Evolutionary conservation across 1,140 invertebrate species (phyloP), one percentile per base, ranked within the genome.

Genomic region (Samia ricini): DNA sequence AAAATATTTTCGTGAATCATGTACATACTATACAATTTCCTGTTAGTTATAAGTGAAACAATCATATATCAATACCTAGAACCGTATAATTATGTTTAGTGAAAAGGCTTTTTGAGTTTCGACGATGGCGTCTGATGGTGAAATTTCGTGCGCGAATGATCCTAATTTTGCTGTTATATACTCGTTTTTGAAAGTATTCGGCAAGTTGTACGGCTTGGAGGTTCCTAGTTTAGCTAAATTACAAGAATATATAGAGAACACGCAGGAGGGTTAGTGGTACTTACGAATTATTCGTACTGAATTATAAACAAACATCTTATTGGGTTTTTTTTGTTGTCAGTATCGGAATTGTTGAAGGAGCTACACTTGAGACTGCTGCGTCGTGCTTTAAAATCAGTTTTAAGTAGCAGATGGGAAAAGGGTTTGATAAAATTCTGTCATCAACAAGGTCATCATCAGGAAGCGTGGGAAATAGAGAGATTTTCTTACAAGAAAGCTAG

Each of bases 161-260:
- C 97, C 97, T 83, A 97, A 98, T 94, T 98, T 98, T 91, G 97
- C 97, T 77, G 95, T 98, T 87, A 97, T 98, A 90, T 98, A 97
- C 92, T 96, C 96, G 64, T 98, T 98, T 92, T 92, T 98, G 57
- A 95, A 97, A 86, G 95, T 96, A 91, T 98, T 98, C 85, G 95
- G 96, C 36, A 93, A 94, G 88, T 91, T 93, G 84, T 95, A 96
- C 82, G 95, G 95, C 62, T 91, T 98, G 68, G 91, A 92, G 56
- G 92, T 94, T 79, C 94, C 95, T 69, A 94, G 95, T 76, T 95
- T 98, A 91, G 89, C 93, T 61, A 94, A 96, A 84, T 92, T 99
- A 61, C 96, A 98, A 89, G 93, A 95, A 83, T 96, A 96, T 94
- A 91, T 98, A 60, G 97, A 98, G 83, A 95, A 97, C 88, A 94